Base-by-base conservation (phyloP, 2,113 vertebrate species). In the Girardinichthys multiradiatus region DNA sequence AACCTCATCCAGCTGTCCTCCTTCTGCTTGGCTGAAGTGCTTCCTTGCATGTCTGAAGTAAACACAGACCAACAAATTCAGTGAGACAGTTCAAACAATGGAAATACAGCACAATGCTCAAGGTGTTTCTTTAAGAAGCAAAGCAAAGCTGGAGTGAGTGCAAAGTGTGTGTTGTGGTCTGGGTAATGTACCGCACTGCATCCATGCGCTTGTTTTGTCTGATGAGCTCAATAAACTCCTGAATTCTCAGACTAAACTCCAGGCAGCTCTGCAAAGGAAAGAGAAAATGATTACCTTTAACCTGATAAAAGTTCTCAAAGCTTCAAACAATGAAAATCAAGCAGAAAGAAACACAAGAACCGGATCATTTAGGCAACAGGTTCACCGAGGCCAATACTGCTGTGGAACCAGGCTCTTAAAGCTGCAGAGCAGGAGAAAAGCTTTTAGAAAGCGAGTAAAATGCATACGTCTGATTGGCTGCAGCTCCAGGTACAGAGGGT, bases 141-240 rank as follows among this genome's bases (percentile, higher is more conserved):
- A 58, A n/a, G n/a, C n/a, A n/a, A n/a, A n/a, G n/a, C n/a, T n/a
- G n/a, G n/a, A n/a, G 17, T 21, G 7, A 61, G 10, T 64, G 35
- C 24, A 27, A 15, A 2, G 19, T 27, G 39, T 66, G 45, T 48
- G 35, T 45, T 70, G 48, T 70, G 57, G 24, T 75, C 63, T 3
- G 5, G 54, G 61, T 59, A 3, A 29, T 29, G 26, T 95, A 99
- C 98, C 98, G 95, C 90, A 99, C 98, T 19, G 98, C 98, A 65
- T 99, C 98, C 95, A 99, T 96, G 82, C 98, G 97, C 93, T 99
- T 99, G 93, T 99, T 99, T 93, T 98, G 97, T 89, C 98, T 95
- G 86, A 99, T 97, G 73, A 99, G 97, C 90, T 99, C 98, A 39
- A 99, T 99, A 91, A 99, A 99, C 94, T 99, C 98, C 92, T 99